Conservation (phyloP, 2,888 invertebrate genomes). For the Allacma fusca region DNA sequence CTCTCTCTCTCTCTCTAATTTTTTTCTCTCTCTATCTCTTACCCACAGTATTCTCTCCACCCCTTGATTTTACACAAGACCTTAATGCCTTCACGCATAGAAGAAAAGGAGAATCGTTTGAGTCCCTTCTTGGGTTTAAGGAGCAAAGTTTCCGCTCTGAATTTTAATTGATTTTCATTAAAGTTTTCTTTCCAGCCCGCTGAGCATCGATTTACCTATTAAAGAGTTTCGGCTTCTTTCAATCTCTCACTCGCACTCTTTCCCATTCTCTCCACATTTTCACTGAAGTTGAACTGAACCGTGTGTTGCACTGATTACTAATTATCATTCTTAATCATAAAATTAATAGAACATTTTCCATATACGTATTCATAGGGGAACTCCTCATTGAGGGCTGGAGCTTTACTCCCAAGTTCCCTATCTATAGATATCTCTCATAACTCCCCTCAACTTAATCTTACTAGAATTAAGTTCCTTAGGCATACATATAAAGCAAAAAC, state of each 20-base stretch:
- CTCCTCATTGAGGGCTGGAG: too few relatives aligned
- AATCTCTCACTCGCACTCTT: conserved; percentile 20
- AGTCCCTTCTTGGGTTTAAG: conserved; percentile 23
- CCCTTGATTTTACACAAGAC: background rate
- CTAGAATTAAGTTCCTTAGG: too few relatives aligned
- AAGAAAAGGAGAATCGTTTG: conserved; percentile 14
- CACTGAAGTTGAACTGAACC: background rate
- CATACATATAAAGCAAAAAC: too few relatives aligned
- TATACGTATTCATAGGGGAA: background rate
- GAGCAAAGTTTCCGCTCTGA: conserved; percentile 42
- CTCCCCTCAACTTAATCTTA: too few relatives aligned
- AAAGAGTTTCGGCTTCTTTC: conserved; percentile 25
- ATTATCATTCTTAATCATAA: conserved; percentile 27
- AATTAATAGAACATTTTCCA: conserved; percentile 19
- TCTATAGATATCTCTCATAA: too few relatives aligned
- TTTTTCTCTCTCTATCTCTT: background rate
- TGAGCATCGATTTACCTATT: conserved; percentile 30
- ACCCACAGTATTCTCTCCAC: background rate
- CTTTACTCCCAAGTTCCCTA: background rate
- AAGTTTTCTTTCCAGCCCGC: conserved; percentile 37
- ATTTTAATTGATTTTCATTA: conserved; percentile 47
- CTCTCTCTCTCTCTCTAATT: background rate
- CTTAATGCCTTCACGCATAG: background rate
- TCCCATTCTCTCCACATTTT: background rate
- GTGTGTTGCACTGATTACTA: conserved; percentile 26